Evolutionary conservation across 1,140 invertebrate genomes (phyloP), one percentile per base, ranked within the genome.

Genomic region (Camponotus vicinus): DNA sequence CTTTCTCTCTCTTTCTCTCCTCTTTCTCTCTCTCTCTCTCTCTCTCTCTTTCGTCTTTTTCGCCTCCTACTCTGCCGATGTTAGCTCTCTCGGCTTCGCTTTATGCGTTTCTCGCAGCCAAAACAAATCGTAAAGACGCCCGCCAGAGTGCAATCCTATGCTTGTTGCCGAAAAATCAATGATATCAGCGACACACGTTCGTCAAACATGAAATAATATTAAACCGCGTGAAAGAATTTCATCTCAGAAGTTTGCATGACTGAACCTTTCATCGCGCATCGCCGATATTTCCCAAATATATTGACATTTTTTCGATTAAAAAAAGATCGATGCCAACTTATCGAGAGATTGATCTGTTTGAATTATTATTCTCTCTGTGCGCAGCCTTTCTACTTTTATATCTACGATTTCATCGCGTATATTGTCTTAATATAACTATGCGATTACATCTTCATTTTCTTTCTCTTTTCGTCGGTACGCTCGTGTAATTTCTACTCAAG

Each of bases 81-180:
- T 52, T 52, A 52, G 86, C 67, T n/a, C 66, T 61, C 77, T 34
- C 66, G 85, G 90, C 90, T 86, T 85, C 78, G 82, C 77, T 85
- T 88, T 88, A 83, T 83, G 88, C 91, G 78, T 64, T 86, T 73
- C 87, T 73, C 87, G 89, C 92, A 91, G 92, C 92, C 92, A 93
- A 93, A 93, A 93, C 92, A 93, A 93, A 93, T 92, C 91, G 92
- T 93, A 92, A 93, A 93, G 92, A 93, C 91, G 86, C 85, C 90
- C 73, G 85, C 61, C 55, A 85, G 70, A 55, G 73, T 87, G 83
- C 89, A 90, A 88, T 90, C 85, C 69, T 52, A 49, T 76, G 57
- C 79, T 88, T 75, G 71, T 88, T 90, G 64, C 83, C 83, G 63
- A 90, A 88, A 88, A 90, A 90, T 90, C 89, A 88, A 90, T 90